These are phyloP conservation scores for Halocaridina rubra DNA, from an alignment of 2,888 invertebrate genomes.

Conservation along the genomic window DNA sequence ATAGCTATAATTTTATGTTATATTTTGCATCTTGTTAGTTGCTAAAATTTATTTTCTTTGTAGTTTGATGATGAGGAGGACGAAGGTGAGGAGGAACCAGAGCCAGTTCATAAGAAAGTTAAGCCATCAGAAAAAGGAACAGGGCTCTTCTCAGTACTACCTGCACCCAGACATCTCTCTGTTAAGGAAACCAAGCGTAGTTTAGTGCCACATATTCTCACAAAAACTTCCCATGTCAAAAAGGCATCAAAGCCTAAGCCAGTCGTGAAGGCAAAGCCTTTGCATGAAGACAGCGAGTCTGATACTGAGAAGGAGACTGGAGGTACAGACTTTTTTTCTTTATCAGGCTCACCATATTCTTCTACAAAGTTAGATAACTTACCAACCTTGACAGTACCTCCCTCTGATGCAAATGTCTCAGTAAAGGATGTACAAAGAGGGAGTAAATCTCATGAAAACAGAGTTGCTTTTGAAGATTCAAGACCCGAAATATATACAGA, in stretches of 20 bases:
- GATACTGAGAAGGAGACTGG: slow-evolving; percentile 28
- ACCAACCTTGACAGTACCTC: not conserved
- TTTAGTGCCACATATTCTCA: slow-evolving; percentile 53
- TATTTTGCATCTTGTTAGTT: too few relatives aligned
- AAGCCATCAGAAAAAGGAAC: slow-evolving; percentile 52
- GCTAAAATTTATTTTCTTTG: not conserved
- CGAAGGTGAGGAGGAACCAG: slow-evolving; percentile 35
- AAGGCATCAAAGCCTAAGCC: not conserved
- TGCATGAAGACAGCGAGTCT: not conserved
- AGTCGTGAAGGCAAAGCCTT: not conserved
- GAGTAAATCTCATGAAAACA: too few relatives aligned
- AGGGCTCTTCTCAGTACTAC: slow-evolving; percentile 63
- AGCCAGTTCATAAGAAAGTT: slow-evolving; percentile 21
- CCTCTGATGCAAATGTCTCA: not conserved
- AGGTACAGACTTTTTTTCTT: slow-evolving; percentile 38
- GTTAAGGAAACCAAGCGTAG: slow-evolving; percentile 36
- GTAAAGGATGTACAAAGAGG: too few relatives aligned
- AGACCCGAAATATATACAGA: too few relatives aligned
- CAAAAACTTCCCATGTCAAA: not conserved
- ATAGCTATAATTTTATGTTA: too few relatives aligned
- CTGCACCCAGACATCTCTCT: slow-evolving; percentile 56
- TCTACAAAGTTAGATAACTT: not conserved
- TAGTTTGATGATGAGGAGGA: slow-evolving; percentile 63
- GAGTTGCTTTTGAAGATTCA: too few relatives aligned
- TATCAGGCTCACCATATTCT: slow-evolving; percentile 10